phyloP scores from a whole-genome alignment of 2,888 invertebrate species.

The Strigamia crassipes region DNA sequence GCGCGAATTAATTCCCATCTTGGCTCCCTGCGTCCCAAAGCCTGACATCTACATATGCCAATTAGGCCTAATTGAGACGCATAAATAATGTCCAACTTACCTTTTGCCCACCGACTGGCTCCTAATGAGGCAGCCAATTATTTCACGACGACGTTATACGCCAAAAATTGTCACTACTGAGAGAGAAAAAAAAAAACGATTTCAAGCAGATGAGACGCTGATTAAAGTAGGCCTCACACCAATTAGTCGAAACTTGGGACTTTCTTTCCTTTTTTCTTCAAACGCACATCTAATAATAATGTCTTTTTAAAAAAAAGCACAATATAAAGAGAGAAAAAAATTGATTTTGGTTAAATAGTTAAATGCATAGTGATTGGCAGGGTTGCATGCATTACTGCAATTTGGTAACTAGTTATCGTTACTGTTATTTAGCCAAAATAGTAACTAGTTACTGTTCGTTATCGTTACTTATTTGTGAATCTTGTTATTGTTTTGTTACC shows the following conservation, averaged over 20 bases:
- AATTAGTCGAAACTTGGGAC: neutral
- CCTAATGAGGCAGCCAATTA: conserved; percentile 42
- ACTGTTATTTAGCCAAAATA: no score
- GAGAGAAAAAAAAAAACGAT: neutral
- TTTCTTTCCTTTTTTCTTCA: neutral
- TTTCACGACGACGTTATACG: conserved; percentile 40
- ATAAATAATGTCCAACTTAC: conserved; percentile 42
- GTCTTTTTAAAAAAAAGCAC: neutral
- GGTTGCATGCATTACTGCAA: no score
- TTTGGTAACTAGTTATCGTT: no score
- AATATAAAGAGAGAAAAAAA: no score
- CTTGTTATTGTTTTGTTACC: no score
- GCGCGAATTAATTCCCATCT: conserved; percentile 42
- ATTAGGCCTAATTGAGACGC: conserved; percentile 42
- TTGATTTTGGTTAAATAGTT: no score
- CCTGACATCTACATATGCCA: conserved; percentile 42
- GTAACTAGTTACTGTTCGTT: no score
- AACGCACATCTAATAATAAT: neutral
- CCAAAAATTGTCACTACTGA: conserved; percentile 33
- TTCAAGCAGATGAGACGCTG: conserved; percentile 42
- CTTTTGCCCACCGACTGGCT: conserved; percentile 40
- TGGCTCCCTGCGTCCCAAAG: conserved; percentile 42
- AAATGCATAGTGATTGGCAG: no score
- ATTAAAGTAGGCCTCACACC: conserved; percentile 38
- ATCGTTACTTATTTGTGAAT: no score